Percentiles rank a stretch among this genome's conserved stretches.
phyloP scores from a whole-genome alignment of 2,888 invertebrate species.

The Tineola bisselliella region DNA sequence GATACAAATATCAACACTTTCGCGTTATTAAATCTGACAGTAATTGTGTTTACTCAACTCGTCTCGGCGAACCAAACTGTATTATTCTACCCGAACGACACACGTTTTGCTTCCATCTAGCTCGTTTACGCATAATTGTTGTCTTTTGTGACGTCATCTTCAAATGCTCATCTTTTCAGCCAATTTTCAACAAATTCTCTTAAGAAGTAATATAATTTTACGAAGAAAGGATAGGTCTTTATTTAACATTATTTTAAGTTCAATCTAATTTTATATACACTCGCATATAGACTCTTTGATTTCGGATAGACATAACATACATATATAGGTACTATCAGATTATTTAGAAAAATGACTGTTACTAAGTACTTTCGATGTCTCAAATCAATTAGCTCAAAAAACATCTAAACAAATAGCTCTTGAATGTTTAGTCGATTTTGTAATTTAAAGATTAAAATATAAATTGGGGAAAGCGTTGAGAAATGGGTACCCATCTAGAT shows the following conservation, averaged over 20 bases:
- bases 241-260: not conserved
- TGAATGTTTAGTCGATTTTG: not conserved
- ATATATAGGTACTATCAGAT: not conserved
- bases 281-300: not conserved
- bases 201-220: conserved; percentile 8
- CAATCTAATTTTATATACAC: not conserved
- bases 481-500: conserved; percentile 3
- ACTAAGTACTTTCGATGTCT: not conserved
- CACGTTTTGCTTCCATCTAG: not conserved
- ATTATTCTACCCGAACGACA: not conserved
- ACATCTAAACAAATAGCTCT: not conserved
- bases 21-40: conserved; percentile 2
- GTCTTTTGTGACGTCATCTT: conserved; percentile 7
- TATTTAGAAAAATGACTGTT: not conserved
- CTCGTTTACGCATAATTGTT: conserved; percentile 7
- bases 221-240: not conserved
- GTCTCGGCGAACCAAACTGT: not conserved
- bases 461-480: conserved; percentile 5
- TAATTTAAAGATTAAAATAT: conserved; percentile 6
- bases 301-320: not conserved
- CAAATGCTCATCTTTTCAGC: not conserved
- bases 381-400: not conserved
- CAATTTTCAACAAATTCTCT: conserved; percentile 4
- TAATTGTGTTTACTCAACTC: not conserved
- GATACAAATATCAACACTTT: not conserved